These are phyloP conservation scores for Fopius arisanus DNA, from an alignment of 1,140 invertebrate species.

Conservation along the genomic window DNA sequence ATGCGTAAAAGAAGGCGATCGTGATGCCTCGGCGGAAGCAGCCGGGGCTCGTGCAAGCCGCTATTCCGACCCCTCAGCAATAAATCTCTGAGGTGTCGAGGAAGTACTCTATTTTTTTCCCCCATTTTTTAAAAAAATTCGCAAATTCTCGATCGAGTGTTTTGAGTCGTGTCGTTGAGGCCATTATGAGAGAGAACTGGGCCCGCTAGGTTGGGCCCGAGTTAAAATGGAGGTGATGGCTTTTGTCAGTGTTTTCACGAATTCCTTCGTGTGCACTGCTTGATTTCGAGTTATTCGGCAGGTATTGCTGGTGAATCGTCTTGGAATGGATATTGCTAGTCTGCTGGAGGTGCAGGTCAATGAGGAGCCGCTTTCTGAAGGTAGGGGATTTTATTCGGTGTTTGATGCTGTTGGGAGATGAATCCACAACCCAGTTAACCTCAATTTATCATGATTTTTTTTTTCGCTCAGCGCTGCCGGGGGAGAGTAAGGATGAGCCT, in stretches of 20 bases:
- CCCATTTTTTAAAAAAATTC: too few species aligned
- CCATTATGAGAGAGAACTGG: not conserved
- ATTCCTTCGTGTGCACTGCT: not conserved
- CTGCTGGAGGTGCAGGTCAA: conserved; percentile 60
- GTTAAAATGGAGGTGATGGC: conserved; percentile 48
- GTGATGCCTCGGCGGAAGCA: not conserved
- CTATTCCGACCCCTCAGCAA: not conserved
- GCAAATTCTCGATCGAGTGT: not conserved
- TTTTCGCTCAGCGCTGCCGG: conserved; percentile 39
- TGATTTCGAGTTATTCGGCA: not conserved
- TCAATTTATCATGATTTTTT: conserved; percentile 9
- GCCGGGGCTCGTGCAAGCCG: not conserved
- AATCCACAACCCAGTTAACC: not conserved
- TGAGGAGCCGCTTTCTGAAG: conserved; percentile 35
- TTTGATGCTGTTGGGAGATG: not conserved
- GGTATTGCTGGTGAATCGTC: not conserved
- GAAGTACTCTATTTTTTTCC: too few species aligned
- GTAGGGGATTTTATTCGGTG: not conserved
- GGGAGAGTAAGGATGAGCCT: not conserved
- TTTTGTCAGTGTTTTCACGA: conserved; percentile 44
- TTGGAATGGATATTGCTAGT: conserved; percentile 57
- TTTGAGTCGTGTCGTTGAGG: not conserved
- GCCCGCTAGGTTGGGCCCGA: conserved; percentile 31
- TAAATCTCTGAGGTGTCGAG: not conserved
- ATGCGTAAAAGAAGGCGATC: not conserved